Percentiles rank a stretch among this genome's conserved stretches.
Evolutionary conservation across 2,113 vertebrate genomes (phyloP).

Genomic region (Cochlearius cochlearius): DNA sequence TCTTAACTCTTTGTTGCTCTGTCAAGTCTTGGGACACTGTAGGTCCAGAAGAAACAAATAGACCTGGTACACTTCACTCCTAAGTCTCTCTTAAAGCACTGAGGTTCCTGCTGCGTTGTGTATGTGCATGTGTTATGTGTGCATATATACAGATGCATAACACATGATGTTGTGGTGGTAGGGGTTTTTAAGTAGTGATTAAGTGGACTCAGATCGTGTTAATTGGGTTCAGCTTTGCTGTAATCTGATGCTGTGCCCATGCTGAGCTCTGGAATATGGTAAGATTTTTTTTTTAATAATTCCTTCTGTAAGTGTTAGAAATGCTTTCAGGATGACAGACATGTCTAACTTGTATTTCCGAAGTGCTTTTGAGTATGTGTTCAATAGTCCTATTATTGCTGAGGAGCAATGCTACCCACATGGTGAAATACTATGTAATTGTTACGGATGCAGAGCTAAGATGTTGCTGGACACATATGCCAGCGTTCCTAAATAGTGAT

Average conservation of each 20-base stretch:
- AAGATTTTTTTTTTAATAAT: not conserved
- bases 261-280: not conserved
- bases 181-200: not conserved
- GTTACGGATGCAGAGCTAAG: not conserved
- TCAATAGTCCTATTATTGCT: not conserved
- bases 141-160: not conserved
- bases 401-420: not conserved
- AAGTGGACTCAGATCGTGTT: not conserved
- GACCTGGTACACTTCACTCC: not conserved
- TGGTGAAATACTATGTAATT: not conserved
- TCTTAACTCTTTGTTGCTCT: not conserved
- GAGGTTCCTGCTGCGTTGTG: not conserved
- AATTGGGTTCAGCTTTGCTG: not conserved
- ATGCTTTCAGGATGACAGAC: not conserved
- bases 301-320: not conserved
- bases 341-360: not conserved
- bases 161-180: not conserved
- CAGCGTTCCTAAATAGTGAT: not conserved
- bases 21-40: not conserved
- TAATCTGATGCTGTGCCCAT: not conserved
- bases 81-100: not conserved
- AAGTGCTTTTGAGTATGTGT: not conserved
- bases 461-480: not conserved
- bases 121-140: not conserved
- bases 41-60: not conserved